Evolutionary conservation across 2,113 vertebrate species (phyloP), one percentile per base, ranked within the genome.

Genomic region (Ictalurus punctatus): DNA sequence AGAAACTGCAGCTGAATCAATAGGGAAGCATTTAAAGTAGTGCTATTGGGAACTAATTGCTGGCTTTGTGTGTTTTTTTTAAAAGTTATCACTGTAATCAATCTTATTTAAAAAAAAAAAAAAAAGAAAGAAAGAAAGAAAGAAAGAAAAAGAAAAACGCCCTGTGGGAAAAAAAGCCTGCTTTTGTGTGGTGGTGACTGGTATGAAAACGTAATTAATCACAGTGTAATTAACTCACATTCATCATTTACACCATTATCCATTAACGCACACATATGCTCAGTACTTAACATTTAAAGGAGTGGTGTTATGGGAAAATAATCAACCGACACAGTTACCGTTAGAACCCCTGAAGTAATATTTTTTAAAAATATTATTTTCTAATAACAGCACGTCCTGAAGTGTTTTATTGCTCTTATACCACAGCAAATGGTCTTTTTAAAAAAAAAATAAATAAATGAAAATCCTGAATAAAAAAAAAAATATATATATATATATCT

Each of bases 1-100:
- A 73, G 76, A 86, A 88, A 83, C 82, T 83, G 82, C 90, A 90
- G 90, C 92, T 92, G 92, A 90, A 81, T 84, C 91, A 92, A 89
- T 86, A 90, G 56, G 84, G 79, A 84, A 54, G 40, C 67, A 16
- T 56, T 85, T 21, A 34, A 84, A 86, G 81, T 80, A 61, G 84
- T 84, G 80, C 37, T 37, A 61, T 44, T 19, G 74, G 78, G 54
- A 90, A 85, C 79, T 73, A 91, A 80, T 80, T 61, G 85, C 56
- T 48, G 61, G 63, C 37, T 54, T 89, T 89, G 71, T 89, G 82
- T 37, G 30, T 79, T 69, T 54, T 69, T 54, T 52, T 59, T 71
- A 34, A 34, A 34, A 34, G 67, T 76, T 80, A 78, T 71, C 40
- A 37, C 74, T 1, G 4, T 56, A n/a, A 69, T 67, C 61, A 80